Evolutionary conservation across 2,888 invertebrate genomes (phyloP), one percentile per base, ranked within the genome.

Genomic region (Biston stratarius): DNA sequence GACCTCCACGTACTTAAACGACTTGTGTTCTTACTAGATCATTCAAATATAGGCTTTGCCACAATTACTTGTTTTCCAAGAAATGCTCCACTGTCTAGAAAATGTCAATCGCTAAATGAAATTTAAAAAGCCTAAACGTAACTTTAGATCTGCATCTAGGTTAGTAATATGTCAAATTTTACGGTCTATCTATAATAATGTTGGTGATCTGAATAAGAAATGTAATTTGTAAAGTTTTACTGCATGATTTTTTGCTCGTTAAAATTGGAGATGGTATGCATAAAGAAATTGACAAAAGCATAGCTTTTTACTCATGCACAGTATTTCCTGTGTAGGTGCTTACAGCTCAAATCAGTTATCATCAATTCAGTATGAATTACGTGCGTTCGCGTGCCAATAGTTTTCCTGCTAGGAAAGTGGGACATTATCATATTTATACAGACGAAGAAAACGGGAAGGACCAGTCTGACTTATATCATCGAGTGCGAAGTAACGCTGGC

Each of bases 321-420:
- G 44, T 56, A 66, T 63, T 72, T 80, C 78, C 77, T 74, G 72
- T 69, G 53, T 62, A 62, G 40, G 48, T 62, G 15, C 71, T 72
- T 65, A 71, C 74, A 76, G 72, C 73, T 75, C 64, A 73, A 81
- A 78, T 78, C 76, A 80, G 77, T 84, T 84, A 86, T 87, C 78
- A 85, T 81, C 80, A 76, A 82, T 82, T 83, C 82, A 79, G 76
- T 80, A 74, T 64, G 72, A 70, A 72, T 78, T 80, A 73, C 74
- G 71, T 61, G 56, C 61, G 57, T 49, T 87, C 74, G 90, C 92
- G 88, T 91, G 89, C 75, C 47, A 55, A 62, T 71, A 64, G 78
- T 84, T 86, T 92, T 91, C 91, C 91, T 91, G 90, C 88, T 73
- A 58, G 83, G 83, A 89, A 88, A 88, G 90, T 86, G 84, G 85